A percentile compares a stretch with the other conserved stretches of the same genome.
phyloP scores from a whole-genome alignment of 2,888 invertebrate species.

The Drosophila nigritarsus region DNA sequence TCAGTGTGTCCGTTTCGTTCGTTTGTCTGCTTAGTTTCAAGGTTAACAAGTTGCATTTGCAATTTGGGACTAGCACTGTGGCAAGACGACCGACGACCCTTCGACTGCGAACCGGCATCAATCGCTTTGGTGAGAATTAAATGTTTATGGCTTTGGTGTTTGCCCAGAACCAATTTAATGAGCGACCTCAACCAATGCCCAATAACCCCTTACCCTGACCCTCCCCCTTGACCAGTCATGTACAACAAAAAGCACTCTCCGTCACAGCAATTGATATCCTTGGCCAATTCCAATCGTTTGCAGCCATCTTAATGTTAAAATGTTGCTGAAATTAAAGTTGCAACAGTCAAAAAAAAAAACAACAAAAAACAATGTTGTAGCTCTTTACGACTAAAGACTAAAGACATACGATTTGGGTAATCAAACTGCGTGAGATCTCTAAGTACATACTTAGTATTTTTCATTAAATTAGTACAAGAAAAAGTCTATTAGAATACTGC shows the following conservation, averaged over 20 bases:
- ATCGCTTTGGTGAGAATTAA: constrained; percentile 79
- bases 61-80: constrained; percentile 77
- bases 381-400: constrained; percentile 11
- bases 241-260: constrained; percentile 74
- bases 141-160: constrained; percentile 66
- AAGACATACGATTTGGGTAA: constrained; percentile 4
- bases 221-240: constrained; percentile 20
- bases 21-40: constrained; percentile 74
- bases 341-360: constrained; percentile 8
- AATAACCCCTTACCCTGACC: constrained; percentile 12
- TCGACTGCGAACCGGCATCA: constrained; percentile 60
- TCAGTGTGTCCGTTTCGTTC: constrained; percentile 35
- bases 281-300: constrained; percentile 36
- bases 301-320: constrained; percentile 44
- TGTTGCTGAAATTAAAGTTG: constrained; percentile 45
- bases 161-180: constrained; percentile 68
- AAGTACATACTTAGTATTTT: background rate
- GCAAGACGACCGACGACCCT: constrained; percentile 44
- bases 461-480: background rate
- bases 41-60: constrained; percentile 84
- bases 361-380: constrained; percentile 39
- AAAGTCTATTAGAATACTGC: too few relatives aligned
- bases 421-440: constrained; percentile 8
- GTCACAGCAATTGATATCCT: constrained; percentile 68
- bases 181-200: constrained; percentile 60